Evolutionary conservation across 2,888 invertebrate species (phyloP).

Genomic region (Tyria jacobaeae): DNA sequence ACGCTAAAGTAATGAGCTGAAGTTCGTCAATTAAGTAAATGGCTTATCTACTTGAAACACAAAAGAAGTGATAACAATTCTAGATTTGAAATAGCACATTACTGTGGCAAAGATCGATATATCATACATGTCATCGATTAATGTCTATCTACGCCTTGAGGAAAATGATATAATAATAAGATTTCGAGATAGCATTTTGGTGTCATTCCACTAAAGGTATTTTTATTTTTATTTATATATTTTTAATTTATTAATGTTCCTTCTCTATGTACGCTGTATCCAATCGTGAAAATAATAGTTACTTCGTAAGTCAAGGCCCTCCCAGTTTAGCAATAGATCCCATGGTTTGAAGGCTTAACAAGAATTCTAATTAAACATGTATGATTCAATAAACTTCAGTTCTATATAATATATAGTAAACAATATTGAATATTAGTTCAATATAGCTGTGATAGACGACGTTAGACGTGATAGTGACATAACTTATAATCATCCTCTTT

Average conservation of each 20-base stretch:
- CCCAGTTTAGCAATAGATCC: background rate
- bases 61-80: slow-evolving; percentile 29
- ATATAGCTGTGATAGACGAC: no score
- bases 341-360: background rate
- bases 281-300: no score
- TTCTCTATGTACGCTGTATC: no score
- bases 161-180: background rate
- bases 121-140: background rate
- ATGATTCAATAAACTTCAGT: no score
- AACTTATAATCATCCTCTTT: background rate
- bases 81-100: slow-evolving; percentile 17
- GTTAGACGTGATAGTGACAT: background rate
- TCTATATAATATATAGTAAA: background rate
- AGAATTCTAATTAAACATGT: background rate
- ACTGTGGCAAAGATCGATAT: slow-evolving; percentile 32
- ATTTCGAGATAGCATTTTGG: no score
- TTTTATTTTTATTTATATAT: no score
- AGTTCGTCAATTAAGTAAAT: slow-evolving; percentile 31
- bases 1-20: slow-evolving; percentile 39
- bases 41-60: slow-evolving; percentile 37
- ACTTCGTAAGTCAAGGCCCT: no score
- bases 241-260: no score
- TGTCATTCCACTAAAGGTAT: no score
- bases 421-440: background rate
- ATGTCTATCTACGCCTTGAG: background rate